A percentile compares a stretch with the other conserved stretches of the same genome.
These are phyloP conservation scores for Todiramphus saurophagus DNA, from an alignment of 2,113 vertebrate species.

Conservation along the genomic window DNA sequence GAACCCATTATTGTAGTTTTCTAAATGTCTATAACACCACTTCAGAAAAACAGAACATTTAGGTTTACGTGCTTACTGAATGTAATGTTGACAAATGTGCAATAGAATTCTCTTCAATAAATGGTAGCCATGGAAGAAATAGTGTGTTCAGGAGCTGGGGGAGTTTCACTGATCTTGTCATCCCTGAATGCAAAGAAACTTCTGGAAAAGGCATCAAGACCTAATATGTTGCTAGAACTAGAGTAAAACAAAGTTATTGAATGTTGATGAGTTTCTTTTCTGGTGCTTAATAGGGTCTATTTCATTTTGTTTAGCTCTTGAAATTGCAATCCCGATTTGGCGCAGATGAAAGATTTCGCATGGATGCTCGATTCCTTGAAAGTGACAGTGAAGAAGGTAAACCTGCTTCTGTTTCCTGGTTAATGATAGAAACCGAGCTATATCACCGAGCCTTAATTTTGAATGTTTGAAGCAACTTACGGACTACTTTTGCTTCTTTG, in stretches of 20 bases:
- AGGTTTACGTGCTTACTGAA: neutral
- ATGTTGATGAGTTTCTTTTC: neutral
- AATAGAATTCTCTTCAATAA: neutral
- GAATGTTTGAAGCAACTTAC: neutral
- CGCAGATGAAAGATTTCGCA: slow-evolving; percentile 87
- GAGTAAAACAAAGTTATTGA: neutral
- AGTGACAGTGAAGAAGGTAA: slow-evolving; percentile 85
- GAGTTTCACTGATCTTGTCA: neutral
- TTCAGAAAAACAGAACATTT: neutral
- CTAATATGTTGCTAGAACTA: neutral
- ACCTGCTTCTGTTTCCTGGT: neutral
- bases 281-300: neutral
- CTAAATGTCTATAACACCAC: fast-evolving
- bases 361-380: slow-evolving; percentile 91
- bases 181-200: neutral
- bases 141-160: neutral
- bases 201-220: neutral
- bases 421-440: neutral
- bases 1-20: neutral
- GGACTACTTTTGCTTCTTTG: neutral
- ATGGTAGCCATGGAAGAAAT: neutral
- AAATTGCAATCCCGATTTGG: slow-evolving; percentile 87
- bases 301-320: slow-evolving; percentile 82
- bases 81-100: neutral
- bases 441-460: neutral